phyloP scores from a whole-genome alignment of 2,888 invertebrate species.

The Pollenia angustigena region DNA sequence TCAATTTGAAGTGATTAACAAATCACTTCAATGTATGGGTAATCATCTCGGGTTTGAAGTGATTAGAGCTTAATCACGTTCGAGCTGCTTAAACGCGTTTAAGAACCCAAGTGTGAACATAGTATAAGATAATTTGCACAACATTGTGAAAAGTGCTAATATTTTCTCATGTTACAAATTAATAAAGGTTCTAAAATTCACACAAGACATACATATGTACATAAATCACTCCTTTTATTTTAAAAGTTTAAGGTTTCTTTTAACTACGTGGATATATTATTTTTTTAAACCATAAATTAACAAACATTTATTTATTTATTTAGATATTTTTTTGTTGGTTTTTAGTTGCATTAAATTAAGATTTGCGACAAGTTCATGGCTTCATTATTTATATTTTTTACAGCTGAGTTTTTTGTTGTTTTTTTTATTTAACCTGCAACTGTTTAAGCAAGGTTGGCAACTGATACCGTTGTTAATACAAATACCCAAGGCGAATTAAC shows the following conservation, averaged over 20 bases:
- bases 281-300: not conserved
- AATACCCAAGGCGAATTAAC: no score
- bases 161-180: not conserved
- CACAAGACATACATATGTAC: no score
- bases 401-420: conserved; percentile 2
- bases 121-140: no score
- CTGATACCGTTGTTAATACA: no score
- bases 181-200: conserved; percentile 19
- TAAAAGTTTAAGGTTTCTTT: not conserved
- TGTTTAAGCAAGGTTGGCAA: not conserved
- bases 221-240: conserved; percentile 17
- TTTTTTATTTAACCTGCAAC: not conserved
- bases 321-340: not conserved
- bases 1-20: no score
- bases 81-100: no score
- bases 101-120: no score
- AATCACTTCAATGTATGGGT: no score
- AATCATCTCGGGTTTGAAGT: no score
- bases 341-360: not conserved
- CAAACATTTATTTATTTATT: not conserved
- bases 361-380: conserved; percentile 64
- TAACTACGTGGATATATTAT: not conserved
- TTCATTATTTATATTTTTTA: conserved; percentile 67
- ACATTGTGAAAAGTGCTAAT: no score
- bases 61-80: no score